Conservation (phyloP, 2,113 vertebrate species). For the Channa argus region DNA sequence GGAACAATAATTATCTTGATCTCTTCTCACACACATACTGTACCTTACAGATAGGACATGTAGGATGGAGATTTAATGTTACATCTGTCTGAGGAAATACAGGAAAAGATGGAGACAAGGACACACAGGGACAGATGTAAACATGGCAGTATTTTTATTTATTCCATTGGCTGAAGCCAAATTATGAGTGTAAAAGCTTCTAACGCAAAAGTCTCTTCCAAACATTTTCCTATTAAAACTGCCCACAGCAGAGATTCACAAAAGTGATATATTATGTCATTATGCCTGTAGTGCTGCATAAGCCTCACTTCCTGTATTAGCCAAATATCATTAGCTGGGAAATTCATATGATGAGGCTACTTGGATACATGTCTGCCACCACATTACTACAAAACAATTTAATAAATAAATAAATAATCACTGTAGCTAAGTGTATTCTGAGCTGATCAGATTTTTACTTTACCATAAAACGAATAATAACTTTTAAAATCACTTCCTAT, state of each 20-base stretch:
- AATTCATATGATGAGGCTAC: conserved; percentile 1
- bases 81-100: conserved; percentile 4
- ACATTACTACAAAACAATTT: no score
- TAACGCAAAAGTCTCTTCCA: neutral
- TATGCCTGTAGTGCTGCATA: neutral
- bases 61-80: neutral
- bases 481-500: neutral
- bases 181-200: neutral
- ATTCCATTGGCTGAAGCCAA: conserved; percentile 4
- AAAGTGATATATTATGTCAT: conserved; percentile 16
- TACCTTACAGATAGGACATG: conserved; percentile 31
- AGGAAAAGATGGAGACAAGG: neutral
- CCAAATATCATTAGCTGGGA: conserved; percentile 6
- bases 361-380: no score
- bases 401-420: no score
- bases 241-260: neutral
- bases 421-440: no score
- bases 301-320: conserved; percentile 14
- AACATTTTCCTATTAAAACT: conserved; percentile 8
- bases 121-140: neutral
- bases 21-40: neutral
- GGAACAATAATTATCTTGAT: conserved; percentile 30
- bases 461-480: neutral
- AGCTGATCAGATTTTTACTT: neutral
- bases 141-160: neutral